Conservation (phyloP, 2,888 invertebrate genomes). For the Epistrophe grossulariae region DNA sequence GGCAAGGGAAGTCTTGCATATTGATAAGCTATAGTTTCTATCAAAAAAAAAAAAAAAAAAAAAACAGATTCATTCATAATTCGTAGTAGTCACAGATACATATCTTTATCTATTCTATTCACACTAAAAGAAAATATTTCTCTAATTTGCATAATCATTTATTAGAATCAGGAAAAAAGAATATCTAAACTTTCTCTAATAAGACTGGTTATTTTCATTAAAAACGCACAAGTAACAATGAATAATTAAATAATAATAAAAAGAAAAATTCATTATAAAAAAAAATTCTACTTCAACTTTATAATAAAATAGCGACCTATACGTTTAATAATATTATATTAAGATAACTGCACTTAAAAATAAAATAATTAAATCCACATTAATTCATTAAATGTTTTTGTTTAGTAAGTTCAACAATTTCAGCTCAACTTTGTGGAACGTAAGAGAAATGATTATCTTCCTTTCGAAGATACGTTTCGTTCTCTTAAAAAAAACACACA, state of each 20-base stretch:
- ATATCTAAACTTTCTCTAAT: constrained; percentile 15
- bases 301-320: no score
- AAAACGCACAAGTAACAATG: neutral
- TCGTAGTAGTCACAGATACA: no score
- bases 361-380: neutral
- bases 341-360: neutral
- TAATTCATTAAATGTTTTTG: neutral
- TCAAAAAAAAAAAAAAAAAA: no score
- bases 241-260: no score
- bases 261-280: neutral
- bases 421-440: neutral
- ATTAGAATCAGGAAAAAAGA: constrained; percentile 3
- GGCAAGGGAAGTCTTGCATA: no score
- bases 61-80: neutral
- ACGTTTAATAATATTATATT: no score
- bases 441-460: neutral
- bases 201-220: neutral
- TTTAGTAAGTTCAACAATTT: neutral
- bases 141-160: constrained; percentile 14
- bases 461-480: neutral
- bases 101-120: neutral
- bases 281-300: no score
- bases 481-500: constrained; percentile 11
- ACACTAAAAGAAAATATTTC: neutral
- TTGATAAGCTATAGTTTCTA: no score